Conservation (phyloP, 92 coral and sea anemone genomes). For the Epizoanthus ramosus region DNA sequence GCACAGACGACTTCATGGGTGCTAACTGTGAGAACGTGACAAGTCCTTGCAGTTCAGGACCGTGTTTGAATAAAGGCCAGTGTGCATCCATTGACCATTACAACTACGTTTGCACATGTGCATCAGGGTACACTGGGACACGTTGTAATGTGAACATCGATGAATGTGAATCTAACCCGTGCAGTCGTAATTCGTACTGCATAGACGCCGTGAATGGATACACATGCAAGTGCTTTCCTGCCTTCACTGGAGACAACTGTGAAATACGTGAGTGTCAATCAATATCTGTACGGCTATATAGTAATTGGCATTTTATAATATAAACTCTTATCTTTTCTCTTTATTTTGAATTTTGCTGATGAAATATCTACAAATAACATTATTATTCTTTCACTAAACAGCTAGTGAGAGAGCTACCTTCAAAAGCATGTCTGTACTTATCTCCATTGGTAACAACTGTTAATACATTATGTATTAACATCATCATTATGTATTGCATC, state of each 20-base stretch:
- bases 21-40: constrained; percentile 51
- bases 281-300: too few species aligned
- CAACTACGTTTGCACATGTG: constrained; percentile 48
- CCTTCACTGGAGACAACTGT: constrained; percentile 64
- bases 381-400: too few species aligned
- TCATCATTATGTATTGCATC: too few species aligned
- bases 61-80: constrained; percentile 60
- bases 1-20: constrained; percentile 58
- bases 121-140: constrained; percentile 51
- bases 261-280: constrained; percentile 52
- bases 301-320: too few species aligned
- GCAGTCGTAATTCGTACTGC: constrained; percentile 59
- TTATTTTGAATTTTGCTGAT: too few species aligned
- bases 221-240: constrained; percentile 56
- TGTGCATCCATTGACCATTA: constrained; percentile 43
- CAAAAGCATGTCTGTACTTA: too few species aligned
- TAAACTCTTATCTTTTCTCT: too few species aligned
- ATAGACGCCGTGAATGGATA: constrained; percentile 53
- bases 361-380: too few species aligned
- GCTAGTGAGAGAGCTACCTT: too few species aligned
- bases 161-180: constrained; percentile 62
- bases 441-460: too few species aligned
- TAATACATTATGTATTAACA: too few species aligned
- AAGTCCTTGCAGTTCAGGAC: constrained; percentile 44
- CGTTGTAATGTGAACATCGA: constrained; percentile 60